Percentiles rank a stretch among this genome's conserved stretches.
phyloP scores from a whole-genome alignment of 2,113 vertebrate species.

The Beaufortia kweichowensis region DNA sequence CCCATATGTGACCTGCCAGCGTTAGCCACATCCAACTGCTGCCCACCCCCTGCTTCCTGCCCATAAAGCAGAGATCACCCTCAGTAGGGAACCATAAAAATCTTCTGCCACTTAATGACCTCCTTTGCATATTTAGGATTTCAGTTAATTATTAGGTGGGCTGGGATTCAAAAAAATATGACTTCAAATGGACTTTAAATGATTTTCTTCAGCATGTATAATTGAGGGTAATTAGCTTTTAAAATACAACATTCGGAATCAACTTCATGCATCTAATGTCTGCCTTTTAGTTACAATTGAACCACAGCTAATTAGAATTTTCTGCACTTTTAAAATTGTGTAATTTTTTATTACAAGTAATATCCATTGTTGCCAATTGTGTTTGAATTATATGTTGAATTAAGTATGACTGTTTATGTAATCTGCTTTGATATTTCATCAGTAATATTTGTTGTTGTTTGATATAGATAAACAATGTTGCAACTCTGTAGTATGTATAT shows the following conservation, averaged over 20 bases:
- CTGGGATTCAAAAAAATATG: neutral
- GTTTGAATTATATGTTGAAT: neutral
- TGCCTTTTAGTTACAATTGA: neutral
- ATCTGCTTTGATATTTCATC: neutral
- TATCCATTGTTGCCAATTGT: neutral
- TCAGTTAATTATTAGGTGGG: slow-evolving; percentile 17
- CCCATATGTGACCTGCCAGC: slow-evolving; percentile 38
- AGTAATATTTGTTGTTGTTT: neutral
- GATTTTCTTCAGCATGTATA: neutral
- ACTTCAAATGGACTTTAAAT: neutral
- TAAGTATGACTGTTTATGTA: no score
- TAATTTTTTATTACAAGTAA: neutral
- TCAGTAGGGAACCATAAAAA: neutral
- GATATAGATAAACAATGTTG: no score
- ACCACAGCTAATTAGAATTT: neutral
- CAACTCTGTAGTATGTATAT: no score
- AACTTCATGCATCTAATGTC: neutral
- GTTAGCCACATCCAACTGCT: slow-evolving; percentile 12
- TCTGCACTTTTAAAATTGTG: neutral
- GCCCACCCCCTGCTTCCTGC: neutral
- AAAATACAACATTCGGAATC: neutral
- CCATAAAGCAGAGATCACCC: slow-evolving; percentile 12
- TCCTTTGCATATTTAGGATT: neutral
- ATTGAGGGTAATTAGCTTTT: neutral
- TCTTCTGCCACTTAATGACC: neutral